A percentile compares a stretch with the other conserved stretches of the same genome.
Conservation (phyloP, 2,113 vertebrate genomes). For the Ramphastos sulfuratus region DNA sequence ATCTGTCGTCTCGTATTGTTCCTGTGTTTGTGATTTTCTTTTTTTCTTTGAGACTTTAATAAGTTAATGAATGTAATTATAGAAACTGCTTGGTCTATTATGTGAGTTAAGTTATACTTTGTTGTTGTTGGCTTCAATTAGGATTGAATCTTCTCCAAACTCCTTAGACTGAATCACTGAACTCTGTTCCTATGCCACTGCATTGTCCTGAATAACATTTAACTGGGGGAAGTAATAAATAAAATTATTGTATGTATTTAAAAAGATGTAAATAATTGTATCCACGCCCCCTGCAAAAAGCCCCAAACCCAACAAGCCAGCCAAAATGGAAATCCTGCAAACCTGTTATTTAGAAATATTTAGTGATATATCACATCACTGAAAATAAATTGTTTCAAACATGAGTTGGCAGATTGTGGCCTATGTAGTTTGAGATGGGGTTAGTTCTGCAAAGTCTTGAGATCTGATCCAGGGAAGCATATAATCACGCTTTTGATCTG, state of each 20-base stretch:
- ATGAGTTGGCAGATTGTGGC: background rate
- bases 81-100: background rate
- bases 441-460: background rate
- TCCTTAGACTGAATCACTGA: background rate
- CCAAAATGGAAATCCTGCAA: too few relatives aligned
- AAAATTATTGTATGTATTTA: background rate
- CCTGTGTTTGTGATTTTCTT: background rate
- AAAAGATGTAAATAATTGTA: background rate
- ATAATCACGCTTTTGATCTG: background rate
- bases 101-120: background rate
- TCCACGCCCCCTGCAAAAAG: background rate
- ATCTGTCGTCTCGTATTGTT: background rate
- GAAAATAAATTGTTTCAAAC: background rate
- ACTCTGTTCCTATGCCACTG: background rate
- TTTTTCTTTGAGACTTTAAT: background rate
- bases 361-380: background rate
- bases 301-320: background rate
- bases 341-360: background rate
- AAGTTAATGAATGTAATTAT: background rate
- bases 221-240: background rate
- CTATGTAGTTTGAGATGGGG: background rate
- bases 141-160: background rate
- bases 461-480: background rate
- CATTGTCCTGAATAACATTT: background rate
- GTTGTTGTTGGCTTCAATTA: background rate